Evolutionary conservation across 2,797 vertebrate species (phyloP), one percentile per base, ranked within the genome.

Genomic region (Jordanella pulchra): DNA sequence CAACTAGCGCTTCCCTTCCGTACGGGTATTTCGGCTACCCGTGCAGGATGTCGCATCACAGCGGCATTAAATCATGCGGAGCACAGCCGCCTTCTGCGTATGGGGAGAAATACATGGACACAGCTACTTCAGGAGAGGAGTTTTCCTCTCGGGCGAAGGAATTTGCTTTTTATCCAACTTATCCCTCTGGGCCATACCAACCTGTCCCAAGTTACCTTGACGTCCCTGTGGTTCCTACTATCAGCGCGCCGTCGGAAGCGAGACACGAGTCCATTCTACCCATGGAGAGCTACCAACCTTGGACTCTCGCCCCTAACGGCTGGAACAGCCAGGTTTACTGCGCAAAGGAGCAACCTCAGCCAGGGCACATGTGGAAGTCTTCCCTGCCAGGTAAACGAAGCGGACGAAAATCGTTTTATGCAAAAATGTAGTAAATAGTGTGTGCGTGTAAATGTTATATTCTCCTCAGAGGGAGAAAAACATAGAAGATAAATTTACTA

Each of bases 241-340:
- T 97, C 83, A 96, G 96, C 61, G 94, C 94, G 60, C 95, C 96
- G 14, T 95, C 96, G n/a, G 97, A 99, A 81, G 94, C 96, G 70
- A 94, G 97, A 76, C 97, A 99, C 88, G 97, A 99, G 45, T 92
- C 97, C 60, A 91, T 98, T 82, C 90, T 99, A 76, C 96, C 97
- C 51, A 96, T 98, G 95, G 97, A 99, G 86, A 96, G 95, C 92
- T 99, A 99, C 91, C 97, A 98, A 85, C 97, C 97, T 15, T 99
- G 97, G 97, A 95, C 95, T 73, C 95, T 99, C 88, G 94, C 97
- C 68, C 79, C 93, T 83, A 97, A 96, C 86, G 96, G 96, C 70
- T 99, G 98, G 98, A 98, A 96, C 92, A 93, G 97, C 81, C 97
- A 97, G 87, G 95, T 99, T 88, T 99, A 98, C 92, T 98, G 97